Evolutionary conservation across 2,797 vertebrate genomes (phyloP).

Genomic region (Anabas testudineus): DNA sequence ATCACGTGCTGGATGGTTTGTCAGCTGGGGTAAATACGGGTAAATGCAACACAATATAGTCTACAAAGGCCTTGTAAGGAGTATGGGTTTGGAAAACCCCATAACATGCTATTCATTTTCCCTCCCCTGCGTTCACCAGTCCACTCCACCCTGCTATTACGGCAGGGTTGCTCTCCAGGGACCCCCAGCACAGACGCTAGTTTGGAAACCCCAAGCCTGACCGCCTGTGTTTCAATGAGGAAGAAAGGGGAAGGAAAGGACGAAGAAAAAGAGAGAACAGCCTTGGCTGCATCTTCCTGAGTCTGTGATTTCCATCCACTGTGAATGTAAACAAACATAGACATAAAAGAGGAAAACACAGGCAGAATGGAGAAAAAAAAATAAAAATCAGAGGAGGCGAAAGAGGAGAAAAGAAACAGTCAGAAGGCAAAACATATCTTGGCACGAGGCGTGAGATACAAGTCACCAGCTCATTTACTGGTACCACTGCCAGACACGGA

Average conservation of each 20-base stretch:
- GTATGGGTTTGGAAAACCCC: constrained; percentile 77
- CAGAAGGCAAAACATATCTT: constrained; percentile 71
- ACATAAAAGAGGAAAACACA: constrained; percentile 70
- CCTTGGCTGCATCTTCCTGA: constrained; percentile 64
- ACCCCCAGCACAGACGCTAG: constrained; percentile 73
- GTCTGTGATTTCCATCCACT: constrained; percentile 72
- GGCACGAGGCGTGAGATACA: constrained; percentile 77
- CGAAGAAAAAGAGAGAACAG: constrained; percentile 60
- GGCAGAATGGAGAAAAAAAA: constrained; percentile 26
- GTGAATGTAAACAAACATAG: constrained; percentile 76
- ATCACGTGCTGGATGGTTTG: constrained; percentile 47
- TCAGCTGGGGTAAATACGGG: constrained; percentile 61
- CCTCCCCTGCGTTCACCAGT: constrained; percentile 57
- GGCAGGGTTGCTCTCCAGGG: constrained; percentile 72
- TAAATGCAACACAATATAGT: constrained; percentile 61
- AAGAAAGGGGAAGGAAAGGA: constrained; percentile 59
- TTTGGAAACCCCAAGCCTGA: constrained; percentile 72
- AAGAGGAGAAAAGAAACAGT: constrained; percentile 54
- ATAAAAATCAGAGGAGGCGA: constrained; percentile 31
- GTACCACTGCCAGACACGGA: constrained; percentile 62
- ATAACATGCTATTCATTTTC: constrained; percentile 68
- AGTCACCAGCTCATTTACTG: constrained; percentile 69
- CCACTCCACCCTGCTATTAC: constrained; percentile 80
- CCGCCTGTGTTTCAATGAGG: constrained; percentile 51
- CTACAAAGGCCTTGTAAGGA: constrained; percentile 66